These are phyloP conservation scores for Araneus ventricosus DNA, from an alignment of 1,140 invertebrate genomes.

Conservation along the genomic window DNA sequence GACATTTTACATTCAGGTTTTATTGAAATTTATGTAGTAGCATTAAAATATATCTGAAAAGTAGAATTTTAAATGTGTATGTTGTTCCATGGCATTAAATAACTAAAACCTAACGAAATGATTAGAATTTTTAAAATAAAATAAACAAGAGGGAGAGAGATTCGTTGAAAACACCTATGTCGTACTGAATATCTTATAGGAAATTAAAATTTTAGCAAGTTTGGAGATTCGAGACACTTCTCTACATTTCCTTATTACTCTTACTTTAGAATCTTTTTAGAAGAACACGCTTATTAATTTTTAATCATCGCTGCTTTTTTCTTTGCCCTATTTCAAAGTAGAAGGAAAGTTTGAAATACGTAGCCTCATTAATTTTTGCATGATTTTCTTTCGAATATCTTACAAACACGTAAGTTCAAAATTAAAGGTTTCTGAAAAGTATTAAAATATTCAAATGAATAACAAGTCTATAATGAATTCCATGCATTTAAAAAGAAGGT, in stretches of 20 bases:
- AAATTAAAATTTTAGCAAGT: neutral
- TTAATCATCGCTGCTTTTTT: neutral
- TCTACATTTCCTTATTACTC: neutral
- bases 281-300: neutral
- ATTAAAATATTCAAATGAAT: constrained; percentile 28
- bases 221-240: neutral
- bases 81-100: too few species aligned
- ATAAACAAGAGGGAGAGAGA: too few species aligned
- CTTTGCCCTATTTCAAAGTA: neutral
- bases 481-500: neutral
- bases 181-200: too few species aligned
- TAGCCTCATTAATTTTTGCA: neutral
- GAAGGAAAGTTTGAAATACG: neutral
- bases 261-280: neutral
- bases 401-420: neutral
- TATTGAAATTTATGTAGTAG: too few species aligned
- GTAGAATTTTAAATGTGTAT: too few species aligned
- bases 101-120: too few species aligned
- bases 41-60: too few species aligned
- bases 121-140: too few species aligned
- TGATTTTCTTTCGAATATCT: neutral
- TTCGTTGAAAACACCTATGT: too few species aligned
- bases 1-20: too few species aligned
- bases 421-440: neutral
- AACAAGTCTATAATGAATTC: neutral